A percentile compares a stretch with the other conserved stretches of the same genome.
phyloP scores from a whole-genome alignment of 2,797 vertebrate genomes.

The Chloroceryle amazona region DNA sequence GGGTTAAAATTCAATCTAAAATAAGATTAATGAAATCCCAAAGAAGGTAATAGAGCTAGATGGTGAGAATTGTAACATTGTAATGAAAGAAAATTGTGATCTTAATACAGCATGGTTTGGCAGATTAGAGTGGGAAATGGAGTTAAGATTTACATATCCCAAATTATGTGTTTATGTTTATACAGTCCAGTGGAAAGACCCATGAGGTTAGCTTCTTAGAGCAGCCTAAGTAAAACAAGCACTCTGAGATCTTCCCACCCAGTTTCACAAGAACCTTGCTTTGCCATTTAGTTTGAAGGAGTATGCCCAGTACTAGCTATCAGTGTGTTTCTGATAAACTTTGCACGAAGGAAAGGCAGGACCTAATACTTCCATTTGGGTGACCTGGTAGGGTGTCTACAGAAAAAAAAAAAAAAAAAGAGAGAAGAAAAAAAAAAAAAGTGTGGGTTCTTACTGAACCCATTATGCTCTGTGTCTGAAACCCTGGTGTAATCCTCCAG shows the following conservation, averaged over 20 bases:
- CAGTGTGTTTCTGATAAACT: background rate
- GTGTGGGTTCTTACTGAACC: background rate
- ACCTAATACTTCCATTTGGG: background rate
- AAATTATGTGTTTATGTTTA: background rate
- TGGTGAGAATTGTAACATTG: background rate
- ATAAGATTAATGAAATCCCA: background rate
- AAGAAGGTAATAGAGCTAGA: background rate
- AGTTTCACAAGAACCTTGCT: background rate
- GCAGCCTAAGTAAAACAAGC: background rate
- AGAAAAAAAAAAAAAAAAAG: background rate
- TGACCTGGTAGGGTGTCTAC: background rate
- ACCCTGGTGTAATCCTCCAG: background rate
- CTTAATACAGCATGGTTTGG: background rate
- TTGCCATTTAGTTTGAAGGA: background rate
- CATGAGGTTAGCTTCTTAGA: background rate
- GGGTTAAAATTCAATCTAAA: background rate
- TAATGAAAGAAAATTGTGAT: background rate
- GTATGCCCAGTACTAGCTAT: background rate
- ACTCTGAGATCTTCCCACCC: background rate
- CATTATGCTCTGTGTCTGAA: background rate
- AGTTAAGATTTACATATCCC: background rate
- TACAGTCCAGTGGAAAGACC: background rate
- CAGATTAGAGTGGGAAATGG: background rate
- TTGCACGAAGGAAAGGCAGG: background rate
- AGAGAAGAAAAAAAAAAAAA: background rate